Base-by-base conservation (phyloP, 2,888 invertebrate genomes). In the Imbricaverruca yamaguchii region DNA sequence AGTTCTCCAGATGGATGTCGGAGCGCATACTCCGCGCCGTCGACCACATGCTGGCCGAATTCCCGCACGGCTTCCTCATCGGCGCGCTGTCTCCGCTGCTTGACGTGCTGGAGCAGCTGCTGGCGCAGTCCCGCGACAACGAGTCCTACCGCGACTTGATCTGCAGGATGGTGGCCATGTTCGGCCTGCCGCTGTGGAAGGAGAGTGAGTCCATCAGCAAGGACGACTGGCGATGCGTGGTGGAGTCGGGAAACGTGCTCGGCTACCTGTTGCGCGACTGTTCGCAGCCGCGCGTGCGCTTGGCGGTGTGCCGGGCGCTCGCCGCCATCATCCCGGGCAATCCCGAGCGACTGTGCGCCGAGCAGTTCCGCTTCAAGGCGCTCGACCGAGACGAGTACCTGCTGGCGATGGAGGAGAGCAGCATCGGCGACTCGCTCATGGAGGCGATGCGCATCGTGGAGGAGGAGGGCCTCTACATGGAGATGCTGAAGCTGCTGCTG, bases 381-480 rank as follows among this genome's bases (percentile, higher is more conserved):
- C 74, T 74, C 55, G 21, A 55, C 74, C 53, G 74, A 10, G 74
- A 74, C 74, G 55, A 74, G 55, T 74, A 55, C 55, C 55, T 74
- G 74, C 74, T 53, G 55, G 74, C 74, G 55, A 18, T 74, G 74
- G 74, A 74, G 74, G 74, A 74, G 74, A 74, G 74, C 74, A 74
- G 55, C 74, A 74, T 74, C 18, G 55, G 21, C 21, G 55, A 53
- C 53, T 74, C 74, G 55, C 74, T 74, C 2, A 74, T 74, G 74
- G 55, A 74, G 55, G 21, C 74, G 53, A 74, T 74, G 74, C 53
- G 74, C 53, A 21, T 9, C 53, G 74, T 74, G 18, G 74, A 74
- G 10, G 74, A 74, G 74, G 74, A 74, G 74, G 74, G 74, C 18
- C 74, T 74, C 55, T 74, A 74, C 74, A 74, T 74, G 74, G 74